phyloP scores from a whole-genome alignment of 1,140 invertebrate genomes.

The Pogonognathellus flavescens region DNA sequence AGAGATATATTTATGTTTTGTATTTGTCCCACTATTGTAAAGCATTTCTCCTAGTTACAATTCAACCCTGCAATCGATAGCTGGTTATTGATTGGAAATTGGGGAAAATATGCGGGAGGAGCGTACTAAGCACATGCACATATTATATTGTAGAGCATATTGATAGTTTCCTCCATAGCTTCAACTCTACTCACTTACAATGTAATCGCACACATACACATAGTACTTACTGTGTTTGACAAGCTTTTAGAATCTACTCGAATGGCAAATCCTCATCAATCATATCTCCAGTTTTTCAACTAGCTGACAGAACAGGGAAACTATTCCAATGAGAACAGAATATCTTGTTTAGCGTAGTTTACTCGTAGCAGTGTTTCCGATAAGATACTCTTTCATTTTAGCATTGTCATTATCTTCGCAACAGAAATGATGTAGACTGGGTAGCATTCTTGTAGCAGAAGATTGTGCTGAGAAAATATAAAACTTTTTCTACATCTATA shows the following conservation, averaged over 20 bases:
- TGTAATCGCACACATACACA: slow-evolving; percentile 47
- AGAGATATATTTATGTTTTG: no score
- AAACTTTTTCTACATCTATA: no score
- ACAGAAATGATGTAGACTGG: no score
- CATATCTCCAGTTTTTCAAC: slow-evolving; percentile 46
- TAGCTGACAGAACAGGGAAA: slow-evolving; percentile 34
- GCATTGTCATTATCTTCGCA: background rate
- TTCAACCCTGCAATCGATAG: slow-evolving; percentile 25
- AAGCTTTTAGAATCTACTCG: slow-evolving; percentile 65
- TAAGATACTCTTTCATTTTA: slow-evolving; percentile 21
- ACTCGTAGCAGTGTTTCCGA: background rate
- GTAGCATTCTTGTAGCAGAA: no score
- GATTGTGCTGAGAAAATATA: no score
- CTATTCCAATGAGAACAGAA: slow-evolving; percentile 39
- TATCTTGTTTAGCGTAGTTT: slow-evolving; percentile 15
- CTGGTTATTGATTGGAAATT: slow-evolving; percentile 64
- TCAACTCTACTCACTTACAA: slow-evolving; percentile 16
- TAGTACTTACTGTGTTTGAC: slow-evolving; percentile 57
- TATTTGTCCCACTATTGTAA: background rate
- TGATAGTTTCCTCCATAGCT: background rate
- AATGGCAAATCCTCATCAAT: slow-evolving; percentile 64
- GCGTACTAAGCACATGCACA: slow-evolving; percentile 20
- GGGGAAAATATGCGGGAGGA: slow-evolving; percentile 57
- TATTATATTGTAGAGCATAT: background rate
- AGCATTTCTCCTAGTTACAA: slow-evolving; percentile 25